phyloP scores from a whole-genome alignment of 2,113 vertebrate species.

The Salminus brasiliensis region DNA sequence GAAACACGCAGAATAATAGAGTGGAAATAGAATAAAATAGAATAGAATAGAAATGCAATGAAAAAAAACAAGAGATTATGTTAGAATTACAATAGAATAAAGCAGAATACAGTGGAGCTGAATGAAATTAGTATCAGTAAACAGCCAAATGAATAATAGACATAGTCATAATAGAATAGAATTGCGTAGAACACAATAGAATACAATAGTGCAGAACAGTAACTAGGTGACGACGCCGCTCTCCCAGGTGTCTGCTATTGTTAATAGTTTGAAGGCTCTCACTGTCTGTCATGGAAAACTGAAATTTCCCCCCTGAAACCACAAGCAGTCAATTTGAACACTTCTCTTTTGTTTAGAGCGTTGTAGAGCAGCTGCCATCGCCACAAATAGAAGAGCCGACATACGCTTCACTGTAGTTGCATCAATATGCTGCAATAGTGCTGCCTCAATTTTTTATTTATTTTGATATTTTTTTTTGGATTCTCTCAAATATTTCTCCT shows the following conservation, averaged over 20 bases:
- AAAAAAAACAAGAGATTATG: no score
- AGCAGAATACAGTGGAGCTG: no score
- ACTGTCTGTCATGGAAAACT: neutral
- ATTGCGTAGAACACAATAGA: neutral
- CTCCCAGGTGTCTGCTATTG: neutral
- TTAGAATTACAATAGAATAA: no score
- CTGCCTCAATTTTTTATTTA: neutral
- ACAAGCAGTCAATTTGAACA: slow-evolving; percentile 12
- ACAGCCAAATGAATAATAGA: no score
- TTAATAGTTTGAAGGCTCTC: neutral
- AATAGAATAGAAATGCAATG: no score
- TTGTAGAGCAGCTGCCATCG: neutral
- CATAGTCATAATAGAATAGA: no score
- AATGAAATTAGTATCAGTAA: no score
- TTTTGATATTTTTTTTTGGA: neutral
- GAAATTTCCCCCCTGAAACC: neutral
- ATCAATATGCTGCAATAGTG: slow-evolving; percentile 25
- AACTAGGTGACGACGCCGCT: neutral
- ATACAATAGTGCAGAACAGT: neutral
- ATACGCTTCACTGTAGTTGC: neutral
- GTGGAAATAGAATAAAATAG: no score
- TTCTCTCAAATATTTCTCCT: neutral
- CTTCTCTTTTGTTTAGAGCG: slow-evolving; percentile 11
- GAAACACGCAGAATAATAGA: no score
- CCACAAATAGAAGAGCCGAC: slow-evolving; percentile 18